Percentiles rank a stretch among this genome's conserved stretches.
Conservation (phyloP, 2,888 invertebrate genomes). For the Tinea semifulvella region DNA sequence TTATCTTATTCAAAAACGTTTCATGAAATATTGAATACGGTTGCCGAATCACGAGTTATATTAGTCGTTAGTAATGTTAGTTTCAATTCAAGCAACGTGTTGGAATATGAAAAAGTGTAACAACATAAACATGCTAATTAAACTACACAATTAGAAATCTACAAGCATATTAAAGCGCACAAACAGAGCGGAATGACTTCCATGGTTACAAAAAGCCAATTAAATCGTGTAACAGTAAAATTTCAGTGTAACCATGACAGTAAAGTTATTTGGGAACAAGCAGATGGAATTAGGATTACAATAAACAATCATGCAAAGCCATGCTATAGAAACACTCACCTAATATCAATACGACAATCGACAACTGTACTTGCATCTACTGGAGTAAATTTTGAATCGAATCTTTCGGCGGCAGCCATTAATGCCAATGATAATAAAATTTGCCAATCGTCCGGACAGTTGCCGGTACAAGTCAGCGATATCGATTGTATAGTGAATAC, state of each 20-base stretch:
- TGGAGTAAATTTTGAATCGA: conserved; percentile 38
- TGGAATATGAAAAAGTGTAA: no score
- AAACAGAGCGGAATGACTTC: background rate
- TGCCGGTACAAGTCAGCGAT: conserved; percentile 45
- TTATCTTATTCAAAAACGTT: no score
- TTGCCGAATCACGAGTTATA: no score
- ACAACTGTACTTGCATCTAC: conserved; percentile 59
- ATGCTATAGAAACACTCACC: conserved; percentile 51
- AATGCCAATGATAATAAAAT: conserved; percentile 44
- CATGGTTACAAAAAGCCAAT: conserved; percentile 3
- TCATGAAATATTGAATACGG: no score
- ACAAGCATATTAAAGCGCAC: background rate
- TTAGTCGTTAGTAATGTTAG: no score
- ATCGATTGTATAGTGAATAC: conserved; percentile 51
- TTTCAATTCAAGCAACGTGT: no score
- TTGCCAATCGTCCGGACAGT: conserved; percentile 2
- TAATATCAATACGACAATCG: conserved; percentile 36
- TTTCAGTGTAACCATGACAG: background rate
- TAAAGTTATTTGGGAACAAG: conserved; percentile 2
- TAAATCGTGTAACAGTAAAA: background rate
- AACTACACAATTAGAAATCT: conserved; percentile 4
- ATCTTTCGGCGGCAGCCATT: conserved; percentile 63
- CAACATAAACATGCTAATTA: background rate
- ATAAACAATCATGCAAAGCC: conserved; percentile 31
- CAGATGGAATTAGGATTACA: conserved; percentile 6